Evolutionary conservation across 2,888 invertebrate species (phyloP).

Genomic region (Thymelicus lineola): DNA sequence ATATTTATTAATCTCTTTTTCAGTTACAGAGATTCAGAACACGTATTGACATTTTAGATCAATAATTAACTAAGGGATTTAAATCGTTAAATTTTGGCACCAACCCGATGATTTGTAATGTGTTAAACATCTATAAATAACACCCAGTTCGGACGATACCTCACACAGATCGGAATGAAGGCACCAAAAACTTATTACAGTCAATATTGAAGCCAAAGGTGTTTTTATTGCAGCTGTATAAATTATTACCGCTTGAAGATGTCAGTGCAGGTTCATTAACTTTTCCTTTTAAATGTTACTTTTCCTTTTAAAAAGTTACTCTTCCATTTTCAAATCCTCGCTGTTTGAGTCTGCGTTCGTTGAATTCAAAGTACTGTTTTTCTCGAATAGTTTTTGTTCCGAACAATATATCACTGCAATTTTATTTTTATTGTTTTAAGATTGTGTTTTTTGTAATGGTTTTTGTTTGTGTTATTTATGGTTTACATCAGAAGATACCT

Average conservation of each 20-base stretch:
- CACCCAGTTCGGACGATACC: constrained; percentile 16
- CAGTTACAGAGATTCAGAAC: too few species aligned
- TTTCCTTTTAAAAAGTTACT: constrained; percentile 32
- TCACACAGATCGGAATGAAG: not conserved
- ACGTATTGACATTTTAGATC: too few species aligned
- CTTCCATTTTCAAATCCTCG: constrained; percentile 29
- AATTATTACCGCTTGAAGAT: constrained; percentile 32
- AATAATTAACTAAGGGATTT: too few species aligned
- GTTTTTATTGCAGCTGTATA: constrained; percentile 32
- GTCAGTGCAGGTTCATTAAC: constrained; percentile 35
- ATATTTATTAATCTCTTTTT: too few species aligned
- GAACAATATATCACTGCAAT: not conserved
- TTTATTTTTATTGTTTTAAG: not conserved
- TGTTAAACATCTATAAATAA: constrained; percentile 28
- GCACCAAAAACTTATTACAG: constrained; percentile 28
- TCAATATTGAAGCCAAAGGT: constrained; percentile 22
- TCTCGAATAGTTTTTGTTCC: not conserved
- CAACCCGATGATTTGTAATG: constrained; percentile 16
- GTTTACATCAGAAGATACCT: too few species aligned
- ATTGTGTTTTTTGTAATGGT: not conserved
- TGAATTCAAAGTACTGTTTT: constrained; percentile 2
- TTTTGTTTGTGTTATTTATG: too few species aligned
- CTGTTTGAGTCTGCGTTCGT: constrained; percentile 13
- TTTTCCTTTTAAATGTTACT: constrained; percentile 43
- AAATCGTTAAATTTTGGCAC: too few species aligned